phyloP scores from a whole-genome alignment of 2,888 invertebrate species.

The Drosophila cognata region DNA sequence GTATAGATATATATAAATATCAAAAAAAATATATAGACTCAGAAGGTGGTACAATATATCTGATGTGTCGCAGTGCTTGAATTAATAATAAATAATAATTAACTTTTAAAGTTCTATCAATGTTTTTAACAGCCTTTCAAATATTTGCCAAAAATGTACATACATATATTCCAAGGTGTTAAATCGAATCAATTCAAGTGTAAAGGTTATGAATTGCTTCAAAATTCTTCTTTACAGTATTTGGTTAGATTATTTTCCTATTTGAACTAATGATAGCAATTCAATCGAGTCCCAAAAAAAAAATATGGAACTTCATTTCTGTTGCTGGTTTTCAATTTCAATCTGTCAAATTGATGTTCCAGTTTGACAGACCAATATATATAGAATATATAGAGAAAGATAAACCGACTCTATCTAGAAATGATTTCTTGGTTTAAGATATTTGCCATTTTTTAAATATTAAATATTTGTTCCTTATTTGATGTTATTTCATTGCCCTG shows the following conservation, averaged over 20 bases:
- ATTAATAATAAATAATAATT: background rate
- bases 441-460: background rate
- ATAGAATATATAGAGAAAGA: background rate
- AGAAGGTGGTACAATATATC: background rate
- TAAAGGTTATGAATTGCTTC: background rate
- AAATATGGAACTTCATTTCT: background rate
- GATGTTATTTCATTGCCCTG: background rate
- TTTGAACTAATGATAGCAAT: background rate
- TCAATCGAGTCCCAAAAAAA: background rate
- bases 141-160: background rate
- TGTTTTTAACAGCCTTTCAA: background rate
- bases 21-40: background rate
- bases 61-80: fast-evolving
- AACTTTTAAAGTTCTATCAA: background rate
- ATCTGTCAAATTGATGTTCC: background rate
- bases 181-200: background rate
- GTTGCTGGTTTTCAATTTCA: background rate
- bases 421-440: background rate
- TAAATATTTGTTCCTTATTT: background rate
- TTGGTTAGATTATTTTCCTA: background rate
- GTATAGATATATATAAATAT: background rate
- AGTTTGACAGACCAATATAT: background rate
- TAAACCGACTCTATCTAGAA: background rate
- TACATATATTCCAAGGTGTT: background rate
- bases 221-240: background rate